phyloP scores from a whole-genome alignment of 2,113 vertebrate genomes.

The Micromys minutus region DNA sequence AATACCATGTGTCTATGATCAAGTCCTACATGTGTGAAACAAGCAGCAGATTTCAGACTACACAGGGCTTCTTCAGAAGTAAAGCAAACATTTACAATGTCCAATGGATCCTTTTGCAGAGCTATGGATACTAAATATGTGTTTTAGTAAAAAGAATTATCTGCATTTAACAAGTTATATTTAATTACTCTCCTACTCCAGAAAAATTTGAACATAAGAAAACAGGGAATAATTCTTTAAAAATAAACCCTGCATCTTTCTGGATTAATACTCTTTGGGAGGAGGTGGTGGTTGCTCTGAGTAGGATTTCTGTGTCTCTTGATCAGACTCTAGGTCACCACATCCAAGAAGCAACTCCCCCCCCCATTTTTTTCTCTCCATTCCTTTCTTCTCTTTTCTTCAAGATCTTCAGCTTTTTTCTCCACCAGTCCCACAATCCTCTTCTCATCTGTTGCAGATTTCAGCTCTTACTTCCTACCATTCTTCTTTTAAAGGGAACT shows the following conservation, averaged over 20 bases:
- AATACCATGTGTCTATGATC: not conserved
- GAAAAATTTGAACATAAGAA: not conserved
- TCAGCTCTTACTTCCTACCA: not conserved
- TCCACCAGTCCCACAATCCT: not conserved
- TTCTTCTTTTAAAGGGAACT: not conserved
- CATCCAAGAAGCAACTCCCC: not conserved
- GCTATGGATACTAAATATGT: not conserved
- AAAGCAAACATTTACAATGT: not conserved
- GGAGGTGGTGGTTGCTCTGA: not conserved
- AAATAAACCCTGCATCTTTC: not conserved
- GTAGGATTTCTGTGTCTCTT: not conserved
- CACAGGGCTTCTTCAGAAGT: not conserved
- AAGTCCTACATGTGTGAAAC: not conserved
- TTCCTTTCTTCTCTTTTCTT: not conserved
- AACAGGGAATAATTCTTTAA: not conserved
- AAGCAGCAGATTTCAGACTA: not conserved
- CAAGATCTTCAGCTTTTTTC: not conserved
- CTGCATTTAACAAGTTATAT: not conserved
- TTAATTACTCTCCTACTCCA: not conserved
- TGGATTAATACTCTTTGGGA: not conserved
- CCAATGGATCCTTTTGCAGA: not conserved
- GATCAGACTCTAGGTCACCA: not conserved
- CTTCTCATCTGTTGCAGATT: not conserved
- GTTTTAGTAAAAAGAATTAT: not conserved
- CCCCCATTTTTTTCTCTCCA: not conserved